Conservation (phyloP, 2,113 vertebrate genomes). For the Callaeas wilsoni region DNA sequence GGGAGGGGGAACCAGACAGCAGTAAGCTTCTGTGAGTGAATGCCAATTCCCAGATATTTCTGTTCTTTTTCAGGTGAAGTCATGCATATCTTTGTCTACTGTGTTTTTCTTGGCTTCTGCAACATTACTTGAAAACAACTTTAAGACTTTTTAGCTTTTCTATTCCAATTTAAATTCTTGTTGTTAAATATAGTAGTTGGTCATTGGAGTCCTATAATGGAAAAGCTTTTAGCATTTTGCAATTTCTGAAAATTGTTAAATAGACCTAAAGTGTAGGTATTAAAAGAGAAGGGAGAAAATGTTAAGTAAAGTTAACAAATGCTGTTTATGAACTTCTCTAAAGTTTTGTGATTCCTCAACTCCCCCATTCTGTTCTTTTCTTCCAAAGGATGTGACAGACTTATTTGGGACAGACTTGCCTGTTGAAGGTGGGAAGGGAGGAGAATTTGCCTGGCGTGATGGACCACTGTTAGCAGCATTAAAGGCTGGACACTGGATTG, state of each 20-base stretch:
- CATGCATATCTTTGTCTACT: neutral
- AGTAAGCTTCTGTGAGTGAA: neutral
- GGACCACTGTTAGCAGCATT: conserved; percentile 90
- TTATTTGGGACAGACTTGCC: conserved; percentile 96
- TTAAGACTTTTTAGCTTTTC: neutral
- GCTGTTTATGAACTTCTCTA: neutral
- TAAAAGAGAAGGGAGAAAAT: neutral
- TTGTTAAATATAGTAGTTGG: neutral
- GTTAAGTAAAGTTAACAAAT: neutral
- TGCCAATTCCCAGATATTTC: neutral
- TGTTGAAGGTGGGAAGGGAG: conserved; percentile 94
- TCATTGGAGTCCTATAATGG: neutral
- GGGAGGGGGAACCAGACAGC: neutral
- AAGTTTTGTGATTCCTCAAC: neutral
- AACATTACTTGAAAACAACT: neutral
- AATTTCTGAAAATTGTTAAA: neutral
- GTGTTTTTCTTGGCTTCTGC: neutral
- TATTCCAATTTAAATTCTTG: neutral
- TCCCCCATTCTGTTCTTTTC: neutral
- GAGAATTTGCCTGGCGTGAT: conserved; percentile 96
- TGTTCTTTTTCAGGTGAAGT: neutral
- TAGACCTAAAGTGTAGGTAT: neutral
- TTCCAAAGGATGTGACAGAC: conserved; percentile 90
- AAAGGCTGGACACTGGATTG: conserved; percentile 94
- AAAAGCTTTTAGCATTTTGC: neutral